phyloP scores from a whole-genome alignment of 2,888 invertebrate genomes.

The Aleiodes testaceus region DNA sequence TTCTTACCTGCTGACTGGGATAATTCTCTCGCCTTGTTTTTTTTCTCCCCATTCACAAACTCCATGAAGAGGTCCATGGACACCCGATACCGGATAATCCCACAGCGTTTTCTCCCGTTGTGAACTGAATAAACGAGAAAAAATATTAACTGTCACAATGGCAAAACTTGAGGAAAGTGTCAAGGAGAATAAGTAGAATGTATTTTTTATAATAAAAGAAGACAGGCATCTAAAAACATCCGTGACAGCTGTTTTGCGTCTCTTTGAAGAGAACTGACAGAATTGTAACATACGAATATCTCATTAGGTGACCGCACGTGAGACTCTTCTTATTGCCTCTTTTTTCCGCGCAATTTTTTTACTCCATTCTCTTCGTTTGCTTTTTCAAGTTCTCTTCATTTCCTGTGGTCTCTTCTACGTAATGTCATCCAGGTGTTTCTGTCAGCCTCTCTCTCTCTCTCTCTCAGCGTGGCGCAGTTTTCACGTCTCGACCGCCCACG shows the following conservation, averaged over 20 bases:
- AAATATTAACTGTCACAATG: conserved; percentile 30
- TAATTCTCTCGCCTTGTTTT: conserved; percentile 33
- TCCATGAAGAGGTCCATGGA: conserved; percentile 10
- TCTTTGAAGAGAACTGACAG: conserved; percentile 1
- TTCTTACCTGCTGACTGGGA: conserved; percentile 19
- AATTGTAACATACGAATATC: conserved; percentile 61
- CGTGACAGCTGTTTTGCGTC: conserved; percentile 19
- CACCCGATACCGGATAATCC: conserved; percentile 30
- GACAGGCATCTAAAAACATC: conserved; percentile 9
- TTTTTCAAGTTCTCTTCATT: conserved; percentile 19
- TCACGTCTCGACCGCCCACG: conserved; percentile 55
- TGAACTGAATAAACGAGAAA: neutral
- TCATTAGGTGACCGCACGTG: conserved; percentile 62
- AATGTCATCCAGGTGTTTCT: conserved; percentile 60
- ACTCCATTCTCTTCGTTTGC: conserved; percentile 38
- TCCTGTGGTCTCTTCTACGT: conserved; percentile 48
- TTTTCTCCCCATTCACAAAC: neutral
- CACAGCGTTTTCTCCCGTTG: conserved; percentile 4
- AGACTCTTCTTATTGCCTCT: conserved; percentile 52
- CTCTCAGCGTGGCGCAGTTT: conserved; percentile 20
- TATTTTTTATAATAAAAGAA: conserved; percentile 10
- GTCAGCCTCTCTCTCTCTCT: conserved; percentile 36
- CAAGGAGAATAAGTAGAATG: conserved; percentile 3
- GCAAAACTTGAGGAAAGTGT: neutral
- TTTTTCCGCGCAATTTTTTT: conserved; percentile 29